These are phyloP conservation scores for Chloroceryle inda DNA, from an alignment of 2,797 vertebrate species.

Conservation along the genomic window DNA sequence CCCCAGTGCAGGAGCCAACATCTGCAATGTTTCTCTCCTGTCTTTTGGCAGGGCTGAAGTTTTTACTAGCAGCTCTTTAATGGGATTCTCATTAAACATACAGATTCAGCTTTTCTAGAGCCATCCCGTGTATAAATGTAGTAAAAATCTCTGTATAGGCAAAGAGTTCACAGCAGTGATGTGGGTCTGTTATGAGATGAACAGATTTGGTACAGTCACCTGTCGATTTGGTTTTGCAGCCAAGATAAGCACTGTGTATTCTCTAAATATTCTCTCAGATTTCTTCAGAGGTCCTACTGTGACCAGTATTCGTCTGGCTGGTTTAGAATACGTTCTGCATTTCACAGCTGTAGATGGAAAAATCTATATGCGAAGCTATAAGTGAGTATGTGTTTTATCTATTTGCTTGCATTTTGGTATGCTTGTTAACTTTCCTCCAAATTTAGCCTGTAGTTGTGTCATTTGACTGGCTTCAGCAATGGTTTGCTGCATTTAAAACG, in stretches of 20 bases:
- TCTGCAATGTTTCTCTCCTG: accelerated
- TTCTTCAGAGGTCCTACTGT: conserved; percentile 94
- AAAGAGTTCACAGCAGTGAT: neutral
- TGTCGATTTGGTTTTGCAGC: neutral
- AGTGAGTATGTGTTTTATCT: conserved; percentile 78
- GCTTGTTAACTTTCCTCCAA: neutral
- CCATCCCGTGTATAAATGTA: neutral
- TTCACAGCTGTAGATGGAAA: conserved; percentile 93
- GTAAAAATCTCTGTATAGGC: too few species aligned
- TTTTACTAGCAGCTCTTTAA: accelerated
- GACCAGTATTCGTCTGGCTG: conserved; percentile 89
- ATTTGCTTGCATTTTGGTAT: neutral
- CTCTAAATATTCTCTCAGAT: conserved; percentile 81
- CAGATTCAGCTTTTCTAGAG: neutral
- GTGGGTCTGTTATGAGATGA: neutral
- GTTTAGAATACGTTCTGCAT: conserved; percentile 91
- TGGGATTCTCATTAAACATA: neutral
- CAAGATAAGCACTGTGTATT: neutral
- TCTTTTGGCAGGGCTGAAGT: neutral
- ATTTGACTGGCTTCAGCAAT: neutral
- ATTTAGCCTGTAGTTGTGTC: neutral
- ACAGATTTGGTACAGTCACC: neutral
- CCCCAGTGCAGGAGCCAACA: neutral
- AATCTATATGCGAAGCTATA: conserved; percentile 95
- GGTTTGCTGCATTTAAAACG: neutral